Conservation (phyloP, 1,140 invertebrate genomes). For the fruit fly (Drosophila melanogaster) region DNA sequence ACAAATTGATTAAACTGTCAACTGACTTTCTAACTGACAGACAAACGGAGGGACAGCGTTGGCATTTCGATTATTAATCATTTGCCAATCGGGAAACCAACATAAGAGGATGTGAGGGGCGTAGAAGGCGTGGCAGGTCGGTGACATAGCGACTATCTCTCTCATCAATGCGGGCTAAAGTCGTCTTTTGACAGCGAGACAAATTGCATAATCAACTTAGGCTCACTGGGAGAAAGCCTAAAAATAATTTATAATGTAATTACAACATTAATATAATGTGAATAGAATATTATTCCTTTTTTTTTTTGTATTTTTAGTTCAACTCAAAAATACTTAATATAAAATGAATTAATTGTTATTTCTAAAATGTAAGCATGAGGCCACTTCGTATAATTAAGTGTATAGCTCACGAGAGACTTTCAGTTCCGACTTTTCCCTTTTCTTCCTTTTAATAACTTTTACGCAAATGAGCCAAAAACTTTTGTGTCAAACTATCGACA, state of each 20-base stretch:
- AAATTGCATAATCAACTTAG: conserved; percentile 51
- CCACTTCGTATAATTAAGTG: conserved; percentile 5
- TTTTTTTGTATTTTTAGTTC: too few species aligned
- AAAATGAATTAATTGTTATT: neutral
- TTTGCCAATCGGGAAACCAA: conserved; percentile 32
- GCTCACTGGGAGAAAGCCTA: neutral
- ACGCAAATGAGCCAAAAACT: conserved; percentile 75
- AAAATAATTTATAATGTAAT: neutral
- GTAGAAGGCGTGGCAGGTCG: conserved; percentile 8
- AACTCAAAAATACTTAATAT: too few species aligned
- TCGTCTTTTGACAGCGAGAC: conserved; percentile 53
- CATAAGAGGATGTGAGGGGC: neutral
- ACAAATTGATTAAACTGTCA: conserved; percentile 81
- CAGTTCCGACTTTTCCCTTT: conserved; percentile 1
- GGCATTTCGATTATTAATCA: conserved; percentile 83
- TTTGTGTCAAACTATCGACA: conserved; percentile 70
- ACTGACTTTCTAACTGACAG: conserved; percentile 78
- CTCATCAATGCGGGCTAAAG: conserved; percentile 66
- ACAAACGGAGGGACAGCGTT: conserved; percentile 49
- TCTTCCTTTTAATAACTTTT: conserved; percentile 42
- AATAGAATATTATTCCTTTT: too few species aligned
- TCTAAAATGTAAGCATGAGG: too few species aligned
- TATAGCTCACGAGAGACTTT: conserved; percentile 7
- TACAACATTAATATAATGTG: neutral
- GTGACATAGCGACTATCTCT: conserved; percentile 23